Percentiles rank a stretch among this genome's conserved stretches.
These are phyloP conservation scores for Bucorvus abyssinicus DNA, from an alignment of 2,797 vertebrate species.

Conservation along the genomic window DNA sequence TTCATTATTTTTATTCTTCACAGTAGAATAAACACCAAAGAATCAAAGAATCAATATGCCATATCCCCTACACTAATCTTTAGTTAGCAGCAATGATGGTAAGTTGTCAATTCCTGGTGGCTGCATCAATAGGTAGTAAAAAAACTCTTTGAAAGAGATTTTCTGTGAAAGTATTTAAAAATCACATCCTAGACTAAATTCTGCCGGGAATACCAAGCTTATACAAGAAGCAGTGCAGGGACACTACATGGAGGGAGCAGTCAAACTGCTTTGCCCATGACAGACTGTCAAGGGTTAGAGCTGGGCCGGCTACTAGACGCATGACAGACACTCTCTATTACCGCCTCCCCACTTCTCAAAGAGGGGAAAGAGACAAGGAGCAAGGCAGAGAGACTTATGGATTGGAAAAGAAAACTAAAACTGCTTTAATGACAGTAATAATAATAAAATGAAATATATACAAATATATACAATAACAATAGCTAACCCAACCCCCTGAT, in stretches of 20 bases:
- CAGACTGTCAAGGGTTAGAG: neutral
- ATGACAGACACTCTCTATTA: too few species aligned
- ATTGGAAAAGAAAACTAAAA: too few species aligned
- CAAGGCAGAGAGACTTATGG: too few species aligned
- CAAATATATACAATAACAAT: too few species aligned
- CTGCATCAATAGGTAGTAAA: neutral
- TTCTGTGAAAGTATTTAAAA: neutral
- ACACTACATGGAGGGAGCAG: neutral
- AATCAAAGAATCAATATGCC: neutral
- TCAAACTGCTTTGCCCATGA: neutral
- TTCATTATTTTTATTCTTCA: neutral
- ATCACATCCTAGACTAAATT: neutral
- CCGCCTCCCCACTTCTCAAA: too few species aligned
- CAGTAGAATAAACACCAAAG: neutral
- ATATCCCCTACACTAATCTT: neutral
- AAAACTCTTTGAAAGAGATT: neutral
- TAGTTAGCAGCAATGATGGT: neutral
- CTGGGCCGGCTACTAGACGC: too few species aligned
- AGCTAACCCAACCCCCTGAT: too few species aligned
- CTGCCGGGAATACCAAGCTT: neutral
- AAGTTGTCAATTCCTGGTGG: neutral
- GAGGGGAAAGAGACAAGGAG: too few species aligned
- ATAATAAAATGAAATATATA: too few species aligned
- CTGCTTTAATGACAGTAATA: too few species aligned
- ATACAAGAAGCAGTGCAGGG: neutral